Evolutionary conservation across 64 coral and sea anemone species (phyloP).

Genomic region (Anthopleura sola): DNA sequence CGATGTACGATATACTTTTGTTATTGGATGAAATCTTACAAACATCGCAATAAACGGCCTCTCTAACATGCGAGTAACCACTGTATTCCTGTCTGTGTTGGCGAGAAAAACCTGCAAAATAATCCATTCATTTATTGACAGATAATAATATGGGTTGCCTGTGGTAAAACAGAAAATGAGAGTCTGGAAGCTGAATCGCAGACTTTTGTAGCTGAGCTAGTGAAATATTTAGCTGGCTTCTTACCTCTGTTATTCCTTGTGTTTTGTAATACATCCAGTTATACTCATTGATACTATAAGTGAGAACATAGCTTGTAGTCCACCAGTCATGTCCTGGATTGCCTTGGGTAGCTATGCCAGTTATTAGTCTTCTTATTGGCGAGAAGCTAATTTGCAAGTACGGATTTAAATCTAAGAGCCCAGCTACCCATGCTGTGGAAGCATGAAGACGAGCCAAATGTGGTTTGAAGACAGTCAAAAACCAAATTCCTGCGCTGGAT

Average conservation of each 20-base stretch:
- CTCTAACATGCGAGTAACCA: neutral
- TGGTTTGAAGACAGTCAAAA: slow-evolving; percentile 1
- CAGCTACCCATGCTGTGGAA: slow-evolving; percentile 38
- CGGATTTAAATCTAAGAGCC: slow-evolving; percentile 1
- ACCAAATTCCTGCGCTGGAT: slow-evolving; percentile 30
- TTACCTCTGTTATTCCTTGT: neutral
- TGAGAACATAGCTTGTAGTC: slow-evolving; percentile 1
- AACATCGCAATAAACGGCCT: neutral
- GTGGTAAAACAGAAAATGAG: no score
- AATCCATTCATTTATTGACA: neutral
- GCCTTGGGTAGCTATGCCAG: slow-evolving; percentile 6
- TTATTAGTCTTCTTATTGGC: slow-evolving; percentile 7
- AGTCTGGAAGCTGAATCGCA: no score
- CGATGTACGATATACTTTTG: neutral
- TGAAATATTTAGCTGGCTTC: neutral
- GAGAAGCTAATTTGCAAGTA: slow-evolving; percentile 49
- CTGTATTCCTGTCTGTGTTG: slow-evolving; percentile 23
- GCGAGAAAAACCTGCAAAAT: neutral
- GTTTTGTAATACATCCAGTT: neutral
- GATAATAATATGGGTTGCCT: no score
- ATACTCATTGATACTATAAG: neutral
- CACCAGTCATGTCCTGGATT: slow-evolving; percentile 22
- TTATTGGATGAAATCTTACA: neutral
- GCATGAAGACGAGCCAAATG: slow-evolving; percentile 10
- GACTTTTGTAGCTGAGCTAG: no score